Evolutionary conservation across 2,888 invertebrate species (phyloP), one percentile per base, ranked within the genome.

Genomic region (Carcina quercana): DNA sequence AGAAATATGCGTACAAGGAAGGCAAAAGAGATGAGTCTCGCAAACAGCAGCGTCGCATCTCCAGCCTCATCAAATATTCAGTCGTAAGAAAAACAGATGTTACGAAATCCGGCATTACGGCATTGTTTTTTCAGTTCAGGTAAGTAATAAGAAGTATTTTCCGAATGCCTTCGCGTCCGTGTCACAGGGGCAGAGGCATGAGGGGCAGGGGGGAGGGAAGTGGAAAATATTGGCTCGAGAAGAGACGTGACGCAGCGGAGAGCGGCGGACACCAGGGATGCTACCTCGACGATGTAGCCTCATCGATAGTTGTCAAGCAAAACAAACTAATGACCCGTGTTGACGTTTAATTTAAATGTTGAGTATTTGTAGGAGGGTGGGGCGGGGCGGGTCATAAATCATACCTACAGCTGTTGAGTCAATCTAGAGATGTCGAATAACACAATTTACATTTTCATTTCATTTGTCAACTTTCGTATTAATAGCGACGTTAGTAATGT

Each of bases 71-170:
- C 10, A 26, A 26, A 26, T 26, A 26, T 15, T 26, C 15, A 10
- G 15, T 6, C 15, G 15, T 14, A 10, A 12, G 12, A 26, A 3
- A 15, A n/a, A 20, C 19, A 20, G 28, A 19, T 14, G 14, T 14
- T 21, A 6, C 21, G 11, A 22, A 6, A 26, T 29, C 12, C 14
- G 8, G 20, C n/a, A n/a, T n/a, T n/a, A n/a, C n/a, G n/a, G n/a
- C 20, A 15, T 58, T 58, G 56, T 59, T 61, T 65, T 58, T 57
- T 47, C 45, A 43, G 40, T 40, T 32, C 57, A 59, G 60, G 59
- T 62, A 50, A 52, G 59, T 50, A 61, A 61, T 62, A 61, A 60
- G 45, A 34, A 39, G 49, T 47, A 56, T 56, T 50, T 42, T 41
- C 37, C 25, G 44, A 37, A 55, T 57, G 38, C 50, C 50, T 45